Evolutionary conservation across 2,113 vertebrate genomes (phyloP), one percentile per base, ranked within the genome.

Genomic region (Rhagologus leucostigma): DNA sequence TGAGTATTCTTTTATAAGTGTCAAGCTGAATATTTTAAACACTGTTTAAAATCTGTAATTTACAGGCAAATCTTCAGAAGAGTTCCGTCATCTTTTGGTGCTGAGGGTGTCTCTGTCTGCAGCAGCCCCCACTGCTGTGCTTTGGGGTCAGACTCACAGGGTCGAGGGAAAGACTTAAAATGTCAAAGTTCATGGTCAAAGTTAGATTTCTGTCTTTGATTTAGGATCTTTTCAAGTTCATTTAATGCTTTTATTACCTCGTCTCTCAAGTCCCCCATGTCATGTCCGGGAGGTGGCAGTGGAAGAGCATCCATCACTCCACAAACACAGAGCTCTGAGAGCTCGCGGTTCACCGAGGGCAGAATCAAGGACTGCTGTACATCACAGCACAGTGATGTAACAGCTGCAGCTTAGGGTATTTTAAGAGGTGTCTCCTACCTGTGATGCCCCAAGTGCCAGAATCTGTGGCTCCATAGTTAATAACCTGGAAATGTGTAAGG

Each of bases 231-330:
- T 82, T 35, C 19, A 32, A 35, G 33, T 27, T 23, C 3, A 4
- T 70, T 42, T 47, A 21, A 17, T 35, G 10, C 15, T 65, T 64
- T 65, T 23, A 2, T 47, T 19, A 2, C 6, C 16, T 1, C 1
- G 1, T 39, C 12, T 2, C 49, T n/a, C 32, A 39, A 46, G 88
- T 70, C 18, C 50, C 44, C 7, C 32, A 13, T 20, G 7, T 6
- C 3, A 4, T 10, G 41, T 22, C 84, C 98, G 94, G 97, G 80
- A 97, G 98, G 82, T 98, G 98, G 98, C 93, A 86, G 84, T 95
- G 96, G 88, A 97, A 92, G 91, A 93, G 87, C 89, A 93, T 26
- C 70, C 44, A 73, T 39, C 30, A 35, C 41, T 37, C n/a, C 13
- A 8, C 4, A 15, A 21, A 8, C 10, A 5, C 15, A 0, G 1